A percentile compares a stretch with the other conserved stretches of the same genome.
Conservation (phyloP, 2,113 vertebrate genomes). For the Onychostoma macrolepis region DNA sequence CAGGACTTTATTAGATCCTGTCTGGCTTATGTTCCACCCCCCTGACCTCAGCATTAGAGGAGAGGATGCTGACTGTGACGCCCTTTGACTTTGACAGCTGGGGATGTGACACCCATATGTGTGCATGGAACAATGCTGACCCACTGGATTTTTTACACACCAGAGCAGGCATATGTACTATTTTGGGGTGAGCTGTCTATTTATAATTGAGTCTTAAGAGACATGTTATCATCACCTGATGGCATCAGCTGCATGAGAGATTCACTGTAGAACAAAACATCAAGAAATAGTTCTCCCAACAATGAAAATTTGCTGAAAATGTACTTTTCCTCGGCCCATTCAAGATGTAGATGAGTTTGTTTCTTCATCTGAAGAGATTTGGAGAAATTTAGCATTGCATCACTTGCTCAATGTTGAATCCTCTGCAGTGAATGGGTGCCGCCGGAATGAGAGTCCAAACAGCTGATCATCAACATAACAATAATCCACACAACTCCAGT, state of each 20-base stretch:
- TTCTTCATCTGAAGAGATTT: not conserved
- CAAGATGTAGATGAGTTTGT: not conserved
- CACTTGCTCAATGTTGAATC: not conserved
- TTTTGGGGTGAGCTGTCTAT: conserved; percentile 28
- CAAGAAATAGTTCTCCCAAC: not conserved
- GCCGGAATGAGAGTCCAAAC: not conserved
- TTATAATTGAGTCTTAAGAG: conserved; percentile 26
- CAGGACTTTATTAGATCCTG: conserved; percentile 13
- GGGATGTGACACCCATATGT: conserved; percentile 31
- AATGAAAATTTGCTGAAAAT: too few species aligned
- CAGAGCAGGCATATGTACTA: conserved; percentile 38
- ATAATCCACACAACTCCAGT: not conserved
- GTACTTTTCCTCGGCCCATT: too few species aligned
- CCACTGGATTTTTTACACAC: conserved; percentile 24
- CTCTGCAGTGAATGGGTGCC: not conserved
- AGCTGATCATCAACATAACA: not conserved
- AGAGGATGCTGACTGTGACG: conserved; percentile 50
- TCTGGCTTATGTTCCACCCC: conserved; percentile 37
- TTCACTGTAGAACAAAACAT: not conserved
- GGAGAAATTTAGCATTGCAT: not conserved
- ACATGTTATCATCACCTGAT: not conserved
- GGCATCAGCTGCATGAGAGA: not conserved
- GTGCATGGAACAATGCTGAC: conserved; percentile 48
- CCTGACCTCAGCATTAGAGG: conserved; percentile 49
- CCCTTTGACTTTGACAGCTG: conserved; percentile 52